Evolutionary conservation across 2,797 vertebrate genomes (phyloP).

Genomic region (Sebastolobus altivelis): DNA sequence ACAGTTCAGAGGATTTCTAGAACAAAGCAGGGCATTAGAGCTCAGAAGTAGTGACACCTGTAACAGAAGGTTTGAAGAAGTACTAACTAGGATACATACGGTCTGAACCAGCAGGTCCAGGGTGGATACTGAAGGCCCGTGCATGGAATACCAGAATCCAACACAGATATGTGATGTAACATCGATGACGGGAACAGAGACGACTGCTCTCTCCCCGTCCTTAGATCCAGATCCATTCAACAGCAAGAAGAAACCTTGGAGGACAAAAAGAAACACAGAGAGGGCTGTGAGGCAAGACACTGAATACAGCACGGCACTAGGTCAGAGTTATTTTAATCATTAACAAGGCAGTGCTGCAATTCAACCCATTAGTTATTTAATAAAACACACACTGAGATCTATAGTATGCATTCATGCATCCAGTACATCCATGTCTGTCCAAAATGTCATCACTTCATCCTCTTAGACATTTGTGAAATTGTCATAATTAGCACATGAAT

Average conservation of each 20-base stretch:
- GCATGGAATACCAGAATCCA: conserved; percentile 86
- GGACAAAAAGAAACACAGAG: conserved; percentile 2
- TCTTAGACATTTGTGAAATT: too few species aligned
- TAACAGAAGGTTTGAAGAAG: background rate
- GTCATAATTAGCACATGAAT: too few species aligned
- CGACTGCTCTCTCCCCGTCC: conserved; percentile 61
- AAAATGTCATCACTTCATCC: too few species aligned
- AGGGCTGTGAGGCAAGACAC: background rate
- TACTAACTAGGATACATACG: conserved; percentile 52
- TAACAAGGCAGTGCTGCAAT: background rate
- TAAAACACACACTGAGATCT: background rate
- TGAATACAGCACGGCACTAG: background rate
- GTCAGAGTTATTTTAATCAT: background rate
- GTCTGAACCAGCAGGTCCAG: conserved; percentile 78
- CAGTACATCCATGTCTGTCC: too few species aligned
- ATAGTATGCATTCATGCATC: too few species aligned
- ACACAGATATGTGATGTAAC: conserved; percentile 75
- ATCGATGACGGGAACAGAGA: conserved; percentile 68
- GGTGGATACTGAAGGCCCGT: conserved; percentile 80
- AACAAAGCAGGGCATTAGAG: conserved; percentile 13
- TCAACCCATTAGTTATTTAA: background rate
- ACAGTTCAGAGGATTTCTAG: conserved; percentile 69
- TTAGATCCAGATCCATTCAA: conserved; percentile 76
- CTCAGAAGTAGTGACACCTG: background rate
- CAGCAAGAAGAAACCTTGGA: conserved; percentile 81